Evolutionary conservation across 2,113 vertebrate genomes (phyloP).

Genomic region (pig (Sus scrofa)): DNA sequence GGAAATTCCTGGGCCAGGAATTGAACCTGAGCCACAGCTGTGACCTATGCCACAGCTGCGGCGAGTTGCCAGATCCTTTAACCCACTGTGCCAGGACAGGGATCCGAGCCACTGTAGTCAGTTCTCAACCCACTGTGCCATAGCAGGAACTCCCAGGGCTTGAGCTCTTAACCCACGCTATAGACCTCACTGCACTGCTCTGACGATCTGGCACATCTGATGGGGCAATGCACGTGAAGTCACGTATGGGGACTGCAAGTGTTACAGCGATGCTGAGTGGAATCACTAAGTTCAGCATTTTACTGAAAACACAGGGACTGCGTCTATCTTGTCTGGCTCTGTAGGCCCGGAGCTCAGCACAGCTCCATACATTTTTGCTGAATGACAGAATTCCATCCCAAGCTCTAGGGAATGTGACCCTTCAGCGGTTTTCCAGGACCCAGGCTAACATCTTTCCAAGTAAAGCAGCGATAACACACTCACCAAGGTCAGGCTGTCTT

Average conservation of each 20-base stretch:
- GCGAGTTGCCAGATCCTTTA: too few relatives aligned
- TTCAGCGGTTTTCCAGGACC: conserved; percentile 46
- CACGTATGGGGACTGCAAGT: background rate
- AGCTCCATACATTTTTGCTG: conserved; percentile 57
- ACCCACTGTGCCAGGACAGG: too few relatives aligned
- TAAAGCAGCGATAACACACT: background rate
- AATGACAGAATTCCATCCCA: conserved; percentile 43
- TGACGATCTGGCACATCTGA: background rate
- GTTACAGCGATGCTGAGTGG: background rate
- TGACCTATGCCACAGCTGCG: too few relatives aligned
- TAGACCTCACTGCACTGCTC: background rate
- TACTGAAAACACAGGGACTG: conserved; percentile 61
- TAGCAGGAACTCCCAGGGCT: too few relatives aligned
- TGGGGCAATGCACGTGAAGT: background rate
- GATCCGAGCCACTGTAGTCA: too few relatives aligned
- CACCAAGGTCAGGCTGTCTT: background rate
- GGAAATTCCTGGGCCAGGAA: too few relatives aligned
- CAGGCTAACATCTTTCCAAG: background rate
- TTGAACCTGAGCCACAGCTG: too few relatives aligned
- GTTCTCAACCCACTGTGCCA: too few relatives aligned
- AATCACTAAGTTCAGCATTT: conserved; percentile 71
- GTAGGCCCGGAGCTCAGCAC: conserved; percentile 57
- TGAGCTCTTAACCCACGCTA: background rate
- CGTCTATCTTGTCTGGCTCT: conserved; percentile 61
- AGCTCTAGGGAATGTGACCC: conserved; percentile 40